A percentile compares a stretch with the other conserved stretches of the same genome.
Evolutionary conservation across 2,888 invertebrate species (phyloP).

Genomic region (Drosophila monieri): DNA sequence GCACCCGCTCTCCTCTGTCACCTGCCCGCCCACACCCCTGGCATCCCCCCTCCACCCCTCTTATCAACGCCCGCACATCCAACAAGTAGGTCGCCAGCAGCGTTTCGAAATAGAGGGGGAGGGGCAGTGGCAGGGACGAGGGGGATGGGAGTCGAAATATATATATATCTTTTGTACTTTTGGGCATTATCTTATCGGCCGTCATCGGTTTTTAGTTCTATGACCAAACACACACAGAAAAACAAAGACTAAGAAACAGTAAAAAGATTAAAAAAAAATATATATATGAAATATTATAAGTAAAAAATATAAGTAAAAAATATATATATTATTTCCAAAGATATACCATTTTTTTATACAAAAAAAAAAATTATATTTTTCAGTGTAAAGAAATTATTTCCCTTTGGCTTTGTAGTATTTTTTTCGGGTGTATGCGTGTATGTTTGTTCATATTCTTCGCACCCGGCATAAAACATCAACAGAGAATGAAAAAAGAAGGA

Average conservation of each 20-base stretch:
- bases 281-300: no score
- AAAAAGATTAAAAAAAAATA: neutral
- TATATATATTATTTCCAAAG: no score
- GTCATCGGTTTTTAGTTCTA: slow-evolving; percentile 51
- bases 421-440: slow-evolving; percentile 20
- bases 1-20: neutral
- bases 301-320: no score
- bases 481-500: neutral
- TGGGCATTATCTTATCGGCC: slow-evolving; percentile 69
- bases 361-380: neutral
- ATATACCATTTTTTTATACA: neutral
- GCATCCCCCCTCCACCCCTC: neutral
- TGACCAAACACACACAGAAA: slow-evolving; percentile 10
- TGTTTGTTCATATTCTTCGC: slow-evolving; percentile 33
- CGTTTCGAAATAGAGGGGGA: slow-evolving; percentile 65
- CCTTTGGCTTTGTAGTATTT: neutral
- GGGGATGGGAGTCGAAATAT: neutral
- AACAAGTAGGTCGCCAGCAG: slow-evolving; percentile 72
- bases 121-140: neutral
- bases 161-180: slow-evolving; percentile 8
- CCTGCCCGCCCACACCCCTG: neutral
- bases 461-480: slow-evolving; percentile 39
- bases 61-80: slow-evolving; percentile 58
- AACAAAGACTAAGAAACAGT: slow-evolving; percentile 1
- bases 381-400: neutral